Conservation (phyloP, 2,797 vertebrate species). For the Spea hammondii region DNA sequence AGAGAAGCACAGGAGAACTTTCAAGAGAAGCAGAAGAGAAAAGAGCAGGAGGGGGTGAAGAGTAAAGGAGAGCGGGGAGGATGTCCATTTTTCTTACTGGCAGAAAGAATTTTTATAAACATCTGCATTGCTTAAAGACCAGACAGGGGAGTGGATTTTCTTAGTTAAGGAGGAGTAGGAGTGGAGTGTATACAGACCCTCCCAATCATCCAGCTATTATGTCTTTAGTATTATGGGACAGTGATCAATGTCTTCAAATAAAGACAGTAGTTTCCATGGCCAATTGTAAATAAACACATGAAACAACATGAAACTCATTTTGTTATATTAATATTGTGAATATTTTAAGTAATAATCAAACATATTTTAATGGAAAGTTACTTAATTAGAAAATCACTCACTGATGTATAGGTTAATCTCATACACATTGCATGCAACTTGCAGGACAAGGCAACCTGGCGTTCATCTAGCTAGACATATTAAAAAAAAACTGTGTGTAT, state of each 20-base stretch:
- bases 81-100: conserved; percentile 51
- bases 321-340: no score
- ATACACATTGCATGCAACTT: no score
- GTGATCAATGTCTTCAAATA: background rate
- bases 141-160: conserved; percentile 36
- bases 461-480: no score
- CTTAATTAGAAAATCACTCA: no score
- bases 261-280: no score
- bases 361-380: no score
- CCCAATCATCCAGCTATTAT: background rate
- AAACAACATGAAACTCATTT: no score
- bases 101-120: conserved; percentile 53
- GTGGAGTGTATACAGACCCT: conserved; percentile 7
- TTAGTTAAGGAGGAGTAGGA: conserved; percentile 6
- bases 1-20: conserved; percentile 20
- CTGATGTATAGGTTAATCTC: no score
- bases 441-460: no score
- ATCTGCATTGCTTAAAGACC: conserved; percentile 48
- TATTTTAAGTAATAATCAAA: no score
- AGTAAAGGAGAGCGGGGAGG: conserved; percentile 14
- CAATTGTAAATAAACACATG: no score
- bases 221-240: background rate
- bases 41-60: conserved; percentile 21
- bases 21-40: conserved; percentile 25
- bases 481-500: no score